Conservation (phyloP, 2,888 invertebrate genomes). For the Volucella inflata region DNA sequence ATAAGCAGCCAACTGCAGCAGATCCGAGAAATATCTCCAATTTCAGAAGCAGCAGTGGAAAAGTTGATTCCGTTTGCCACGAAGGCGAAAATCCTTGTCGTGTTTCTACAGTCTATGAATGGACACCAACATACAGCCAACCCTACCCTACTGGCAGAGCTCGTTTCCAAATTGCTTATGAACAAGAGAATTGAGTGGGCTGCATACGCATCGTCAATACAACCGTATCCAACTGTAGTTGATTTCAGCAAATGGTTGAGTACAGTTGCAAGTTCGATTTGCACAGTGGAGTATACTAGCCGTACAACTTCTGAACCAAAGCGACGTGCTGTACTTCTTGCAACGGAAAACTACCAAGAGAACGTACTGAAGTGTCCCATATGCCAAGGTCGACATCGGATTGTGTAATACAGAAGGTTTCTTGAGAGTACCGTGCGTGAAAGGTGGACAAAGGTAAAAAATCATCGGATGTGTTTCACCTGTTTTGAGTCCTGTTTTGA, state of each 20-base stretch:
- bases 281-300: slow-evolving; percentile 28
- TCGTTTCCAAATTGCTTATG: slow-evolving; percentile 67
- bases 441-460: neutral
- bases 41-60: slow-evolving; percentile 48
- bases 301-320: neutral
- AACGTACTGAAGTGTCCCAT: neutral
- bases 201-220: slow-evolving; percentile 18
- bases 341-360: too few species aligned
- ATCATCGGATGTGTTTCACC: neutral
- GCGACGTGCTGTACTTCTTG: slow-evolving; percentile 5
- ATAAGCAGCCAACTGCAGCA: slow-evolving; percentile 56
- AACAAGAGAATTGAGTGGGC: slow-evolving; percentile 67
- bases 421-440: neutral
- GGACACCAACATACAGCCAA: slow-evolving; percentile 68
- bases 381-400: slow-evolving; percentile 34
- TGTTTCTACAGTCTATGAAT: slow-evolving; percentile 59
- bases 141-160: slow-evolving; percentile 65
- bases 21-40: slow-evolving; percentile 48
- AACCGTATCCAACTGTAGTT: slow-evolving; percentile 30
- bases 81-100: slow-evolving; percentile 57
- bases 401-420: slow-evolving; percentile 9
- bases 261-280: slow-evolving; percentile 60
- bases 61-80: slow-evolving; percentile 66
- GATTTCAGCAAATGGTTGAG: slow-evolving; percentile 64
- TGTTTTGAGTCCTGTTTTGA: too few species aligned